phyloP scores from a whole-genome alignment of 1,140 invertebrate genomes.

The Chionoecetes opilio region DNA sequence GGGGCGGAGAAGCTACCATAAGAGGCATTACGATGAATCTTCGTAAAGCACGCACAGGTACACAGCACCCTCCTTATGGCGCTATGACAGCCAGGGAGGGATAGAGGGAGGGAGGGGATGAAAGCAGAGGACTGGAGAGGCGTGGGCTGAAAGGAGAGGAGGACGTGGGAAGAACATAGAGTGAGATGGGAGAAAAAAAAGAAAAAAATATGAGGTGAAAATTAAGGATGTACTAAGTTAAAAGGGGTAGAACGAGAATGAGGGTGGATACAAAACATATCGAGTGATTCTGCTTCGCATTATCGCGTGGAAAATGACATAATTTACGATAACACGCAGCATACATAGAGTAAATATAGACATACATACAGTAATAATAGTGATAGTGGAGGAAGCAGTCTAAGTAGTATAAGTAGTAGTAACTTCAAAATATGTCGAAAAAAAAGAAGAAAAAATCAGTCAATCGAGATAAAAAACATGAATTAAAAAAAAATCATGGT shows the following conservation, averaged over 20 bases:
- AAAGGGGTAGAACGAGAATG: background rate
- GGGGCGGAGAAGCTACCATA: no score
- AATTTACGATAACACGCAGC: no score
- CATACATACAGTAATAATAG: no score
- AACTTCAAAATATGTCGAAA: background rate
- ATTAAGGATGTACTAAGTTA: background rate
- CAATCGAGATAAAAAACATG: background rate
- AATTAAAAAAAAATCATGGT: background rate
- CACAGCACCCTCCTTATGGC: no score
- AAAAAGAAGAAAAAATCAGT: background rate
- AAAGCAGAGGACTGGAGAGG: background rate
- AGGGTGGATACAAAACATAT: background rate
- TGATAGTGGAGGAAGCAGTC: background rate
- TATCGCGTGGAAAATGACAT: no score
- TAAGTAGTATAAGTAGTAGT: background rate
- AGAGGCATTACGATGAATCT: no score
- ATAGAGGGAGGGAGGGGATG: background rate
- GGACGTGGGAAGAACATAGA: background rate
- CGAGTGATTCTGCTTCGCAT: no score
- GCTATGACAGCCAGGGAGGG: background rate
- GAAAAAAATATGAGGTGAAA: slow-evolving; percentile 1
- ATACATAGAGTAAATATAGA: no score
- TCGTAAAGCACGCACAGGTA: no score
- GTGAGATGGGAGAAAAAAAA: background rate
- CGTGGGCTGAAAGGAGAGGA: background rate